These are phyloP conservation scores for Listronotus bonariensis DNA, from an alignment of 1,140 invertebrate species.

Conservation along the genomic window DNA sequence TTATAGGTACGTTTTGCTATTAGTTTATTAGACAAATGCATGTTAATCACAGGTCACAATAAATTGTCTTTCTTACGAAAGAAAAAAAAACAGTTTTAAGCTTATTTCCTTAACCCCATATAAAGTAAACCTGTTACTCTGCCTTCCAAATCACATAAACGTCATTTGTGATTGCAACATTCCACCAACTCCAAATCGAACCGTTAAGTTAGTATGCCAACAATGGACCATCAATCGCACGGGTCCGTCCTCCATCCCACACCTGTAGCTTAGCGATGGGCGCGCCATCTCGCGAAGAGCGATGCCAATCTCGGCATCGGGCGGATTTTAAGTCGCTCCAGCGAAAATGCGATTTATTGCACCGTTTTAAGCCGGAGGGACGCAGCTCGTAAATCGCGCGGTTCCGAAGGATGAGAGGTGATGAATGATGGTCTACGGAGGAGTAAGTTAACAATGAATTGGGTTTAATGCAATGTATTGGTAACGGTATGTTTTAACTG, in stretches of 20 bases:
- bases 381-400: constrained; percentile 13
- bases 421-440: constrained; percentile 10
- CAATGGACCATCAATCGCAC: constrained; percentile 27
- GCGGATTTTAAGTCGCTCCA: constrained; percentile 16
- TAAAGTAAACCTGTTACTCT: no score
- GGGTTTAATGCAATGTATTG: constrained; percentile 4
- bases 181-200: no score
- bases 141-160: no score
- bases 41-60: no score
- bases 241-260: constrained; percentile 24
- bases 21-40: no score
- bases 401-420: constrained; percentile 6
- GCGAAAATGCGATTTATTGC: constrained; percentile 25
- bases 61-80: no score
- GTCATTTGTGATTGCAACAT: no score
- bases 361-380: constrained; percentile 2
- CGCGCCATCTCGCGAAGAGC: constrained; percentile 27
- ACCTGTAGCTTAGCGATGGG: constrained; percentile 24
- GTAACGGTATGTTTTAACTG: no score
- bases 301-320: constrained; percentile 15
- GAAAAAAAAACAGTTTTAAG: no score
- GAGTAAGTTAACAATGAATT: constrained; percentile 1
- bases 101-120: no score
- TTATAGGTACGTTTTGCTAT: no score
- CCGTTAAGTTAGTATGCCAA: constrained; percentile 18